Evolutionary conservation across 2,888 invertebrate species (phyloP), one percentile per base, ranked within the genome.

Genomic region (Euplexia lucipara): DNA sequence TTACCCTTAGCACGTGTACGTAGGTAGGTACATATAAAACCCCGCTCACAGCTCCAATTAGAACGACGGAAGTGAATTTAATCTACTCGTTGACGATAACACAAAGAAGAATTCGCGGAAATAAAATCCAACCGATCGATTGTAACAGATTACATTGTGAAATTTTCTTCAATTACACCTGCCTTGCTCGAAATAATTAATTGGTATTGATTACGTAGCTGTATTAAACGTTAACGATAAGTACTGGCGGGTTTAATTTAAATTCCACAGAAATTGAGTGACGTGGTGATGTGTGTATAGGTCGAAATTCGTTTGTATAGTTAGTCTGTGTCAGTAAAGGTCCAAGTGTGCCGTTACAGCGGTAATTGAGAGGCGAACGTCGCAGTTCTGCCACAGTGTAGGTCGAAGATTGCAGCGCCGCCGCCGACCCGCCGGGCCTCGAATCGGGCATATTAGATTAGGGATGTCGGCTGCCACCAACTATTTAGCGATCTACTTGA

Each of bases 391-490:
- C 86, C 86, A 80, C 85, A 87, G 53, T 77, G 80, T n/a, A n/a
- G 83, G 84, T 86, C 81, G 83, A 88, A 90, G 91, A 89, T 90
- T 88, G 89, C 88, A 88, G 85, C 82, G 82, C n/a, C n/a, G n/a
- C 75, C 83, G 75, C 78, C 76, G 30, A 54, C 63, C 81, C 83
- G 75, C 63, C 79, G 73, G 71, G 71, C 71, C 83, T 82, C 86
- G 86, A 86, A 89, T 87, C 86, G 82, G 84, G 89, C 87, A 90
- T 90, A 91, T 92, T 92, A 91, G 91, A 92, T 92, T 90, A 92
- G 87, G 89, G 86, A 90, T 86, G 88, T 90, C 87, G 86, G 82
- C 85, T 83, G 80, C 79, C 84, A 85, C 86, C 79, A 87, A 89
- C 88, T 92, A 90, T 91, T 91, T 90, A 91, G 85, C 81, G 85